These are phyloP conservation scores for Cololabis saira DNA, from an alignment of 2,113 vertebrate species.

Conservation along the genomic window DNA sequence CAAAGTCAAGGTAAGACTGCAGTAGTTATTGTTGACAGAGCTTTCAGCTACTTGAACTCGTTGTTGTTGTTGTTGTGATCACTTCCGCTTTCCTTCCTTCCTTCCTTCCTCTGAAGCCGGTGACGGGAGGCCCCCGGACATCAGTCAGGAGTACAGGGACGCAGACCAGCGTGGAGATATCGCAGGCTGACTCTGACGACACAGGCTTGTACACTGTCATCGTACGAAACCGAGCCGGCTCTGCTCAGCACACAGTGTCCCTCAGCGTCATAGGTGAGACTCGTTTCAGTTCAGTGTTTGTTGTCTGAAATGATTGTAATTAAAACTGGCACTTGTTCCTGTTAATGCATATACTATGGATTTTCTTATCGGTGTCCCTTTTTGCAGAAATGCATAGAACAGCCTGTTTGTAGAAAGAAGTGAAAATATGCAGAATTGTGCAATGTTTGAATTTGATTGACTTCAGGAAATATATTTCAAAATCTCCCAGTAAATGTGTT, in stretches of 20 bases:
- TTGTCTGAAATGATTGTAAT: no score
- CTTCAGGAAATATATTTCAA: not conserved
- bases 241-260: conserved; percentile 72
- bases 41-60: not conserved
- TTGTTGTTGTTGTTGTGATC: no score
- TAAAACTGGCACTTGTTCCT: no score
- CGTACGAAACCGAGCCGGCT: conserved; percentile 68
- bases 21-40: no score
- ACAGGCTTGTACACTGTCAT: conserved; percentile 76
- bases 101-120: conserved; percentile 47
- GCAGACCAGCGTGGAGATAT: conserved; percentile 67
- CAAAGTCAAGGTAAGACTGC: conserved; percentile 69
- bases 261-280: conserved; percentile 78
- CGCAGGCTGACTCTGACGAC: conserved; percentile 62
- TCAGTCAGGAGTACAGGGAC: conserved; percentile 55
- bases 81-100: not conserved
- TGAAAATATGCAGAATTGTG: no score
- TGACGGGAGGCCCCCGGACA: conserved; percentile 48
- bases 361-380: no score
- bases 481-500: not conserved
- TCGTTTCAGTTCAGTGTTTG: no score
- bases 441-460: no score
- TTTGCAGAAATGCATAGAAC: not conserved
- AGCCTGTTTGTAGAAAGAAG: not conserved
- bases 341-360: no score